Conservation (phyloP, 1,140 invertebrate species). For the Megathymus violae region DNA sequence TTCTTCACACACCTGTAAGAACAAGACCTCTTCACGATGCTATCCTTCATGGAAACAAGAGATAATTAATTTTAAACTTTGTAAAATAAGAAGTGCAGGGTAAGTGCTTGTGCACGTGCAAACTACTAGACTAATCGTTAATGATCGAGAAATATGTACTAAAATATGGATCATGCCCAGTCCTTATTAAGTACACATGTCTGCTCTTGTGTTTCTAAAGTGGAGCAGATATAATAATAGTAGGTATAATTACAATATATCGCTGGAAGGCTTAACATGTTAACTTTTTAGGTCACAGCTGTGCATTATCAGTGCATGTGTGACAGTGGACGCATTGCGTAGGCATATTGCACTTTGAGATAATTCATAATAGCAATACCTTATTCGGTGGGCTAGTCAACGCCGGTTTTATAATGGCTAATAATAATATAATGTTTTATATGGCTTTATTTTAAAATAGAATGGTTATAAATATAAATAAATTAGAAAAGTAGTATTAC, state of each 20-base stretch:
- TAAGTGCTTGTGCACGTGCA: too few species aligned
- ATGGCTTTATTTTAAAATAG: too few species aligned
- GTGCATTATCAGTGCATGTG: conserved; percentile 60
- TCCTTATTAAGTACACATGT: conserved; percentile 6
- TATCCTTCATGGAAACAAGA: too few species aligned
- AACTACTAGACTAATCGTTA: too few species aligned
- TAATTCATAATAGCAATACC: conserved; percentile 59
- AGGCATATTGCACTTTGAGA: conserved; percentile 39
- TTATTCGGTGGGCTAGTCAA: conserved; percentile 39
- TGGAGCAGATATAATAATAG: conserved; percentile 4
- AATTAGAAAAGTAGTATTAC: too few species aligned
- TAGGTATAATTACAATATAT: conserved; percentile 31
- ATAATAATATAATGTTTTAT: too few species aligned
- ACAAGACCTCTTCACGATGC: too few species aligned
- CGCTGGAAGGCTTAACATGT: conserved; percentile 37
- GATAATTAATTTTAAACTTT: too few species aligned
- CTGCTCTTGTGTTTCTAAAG: conserved; percentile 9
- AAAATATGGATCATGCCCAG: not conserved
- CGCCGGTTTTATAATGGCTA: not conserved
- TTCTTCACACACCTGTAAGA: too few species aligned
- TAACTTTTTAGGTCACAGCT: conserved; percentile 75
- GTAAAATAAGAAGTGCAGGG: too few species aligned
- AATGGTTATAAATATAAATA: too few species aligned
- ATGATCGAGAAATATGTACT: not conserved
- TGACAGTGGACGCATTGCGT: conserved; percentile 50